These are phyloP conservation scores for Eristalis tenax DNA, from an alignment of 2,888 invertebrate species.

Conservation along the genomic window DNA sequence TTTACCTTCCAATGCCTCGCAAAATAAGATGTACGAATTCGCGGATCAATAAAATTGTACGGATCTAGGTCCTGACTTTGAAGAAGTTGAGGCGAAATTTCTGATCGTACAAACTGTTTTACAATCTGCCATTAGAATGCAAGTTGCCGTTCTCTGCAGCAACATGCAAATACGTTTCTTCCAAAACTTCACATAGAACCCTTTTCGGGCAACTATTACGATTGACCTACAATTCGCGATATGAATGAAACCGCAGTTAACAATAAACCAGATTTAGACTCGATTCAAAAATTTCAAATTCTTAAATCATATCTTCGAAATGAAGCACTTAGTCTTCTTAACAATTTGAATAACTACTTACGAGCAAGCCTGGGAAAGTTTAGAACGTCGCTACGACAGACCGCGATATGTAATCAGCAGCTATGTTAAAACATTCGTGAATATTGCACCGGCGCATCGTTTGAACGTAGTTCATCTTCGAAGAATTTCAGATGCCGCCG, in stretches of 20 bases:
- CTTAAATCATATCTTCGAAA: background rate
- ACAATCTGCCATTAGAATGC: background rate
- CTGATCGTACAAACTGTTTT: background rate
- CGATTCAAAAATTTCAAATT: constrained; percentile 2
- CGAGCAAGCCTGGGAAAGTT: too few relatives aligned
- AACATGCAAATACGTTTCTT: background rate
- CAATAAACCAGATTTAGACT: background rate
- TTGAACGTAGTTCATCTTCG: background rate
- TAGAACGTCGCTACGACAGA: too few relatives aligned
- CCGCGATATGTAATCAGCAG: background rate
- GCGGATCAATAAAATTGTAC: background rate
- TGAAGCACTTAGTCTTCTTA: too few relatives aligned
- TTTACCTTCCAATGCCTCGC: background rate
- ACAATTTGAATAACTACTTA: background rate
- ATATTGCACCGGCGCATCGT: too few relatives aligned
- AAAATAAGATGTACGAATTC: constrained; percentile 9
- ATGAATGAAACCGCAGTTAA: background rate
- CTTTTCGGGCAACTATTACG: too few relatives aligned
- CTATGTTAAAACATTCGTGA: background rate
- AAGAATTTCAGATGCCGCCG: background rate
- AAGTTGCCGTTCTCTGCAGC: background rate
- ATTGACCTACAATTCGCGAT: background rate
- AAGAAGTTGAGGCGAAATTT: constrained; percentile 9
- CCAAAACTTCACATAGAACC: too few relatives aligned
- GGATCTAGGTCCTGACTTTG: background rate